phyloP scores from a whole-genome alignment of 2,797 vertebrate genomes.

The Spea hammondii region DNA sequence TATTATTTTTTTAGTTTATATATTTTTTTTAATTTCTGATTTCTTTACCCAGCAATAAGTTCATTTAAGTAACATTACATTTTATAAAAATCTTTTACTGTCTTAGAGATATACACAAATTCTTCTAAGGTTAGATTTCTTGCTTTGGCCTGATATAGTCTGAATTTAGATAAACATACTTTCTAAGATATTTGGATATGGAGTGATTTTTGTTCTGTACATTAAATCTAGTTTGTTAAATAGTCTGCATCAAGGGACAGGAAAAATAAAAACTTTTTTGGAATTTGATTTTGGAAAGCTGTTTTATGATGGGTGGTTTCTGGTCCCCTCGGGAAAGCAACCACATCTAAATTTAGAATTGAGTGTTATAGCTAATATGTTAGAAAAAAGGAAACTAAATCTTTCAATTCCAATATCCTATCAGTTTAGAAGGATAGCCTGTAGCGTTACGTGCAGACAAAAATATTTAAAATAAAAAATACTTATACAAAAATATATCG shows the following conservation, averaged over 20 bases:
- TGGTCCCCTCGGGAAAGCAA: constrained; percentile 50
- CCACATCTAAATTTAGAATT: constrained; percentile 55
- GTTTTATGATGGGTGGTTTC: constrained; percentile 53
- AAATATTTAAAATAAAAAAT: too few relatives aligned
- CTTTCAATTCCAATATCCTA: constrained; percentile 50
- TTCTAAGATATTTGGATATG: background rate
- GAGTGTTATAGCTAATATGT: constrained; percentile 52
- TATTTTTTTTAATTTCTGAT: too few relatives aligned
- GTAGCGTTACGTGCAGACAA: background rate
- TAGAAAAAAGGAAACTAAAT: constrained; percentile 53
- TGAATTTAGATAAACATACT: background rate
- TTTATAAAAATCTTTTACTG: too few relatives aligned
- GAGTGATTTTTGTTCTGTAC: background rate
- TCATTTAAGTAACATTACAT: too few relatives aligned
- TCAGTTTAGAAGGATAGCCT: constrained; percentile 48
- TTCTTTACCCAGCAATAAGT: too few relatives aligned
- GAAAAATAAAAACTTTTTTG: constrained; percentile 48
- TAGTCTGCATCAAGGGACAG: background rate
- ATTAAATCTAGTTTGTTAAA: background rate
- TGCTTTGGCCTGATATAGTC: too few relatives aligned
- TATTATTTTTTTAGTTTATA: too few relatives aligned
- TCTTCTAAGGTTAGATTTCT: too few relatives aligned
- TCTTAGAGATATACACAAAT: too few relatives aligned
- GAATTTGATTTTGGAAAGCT: constrained; percentile 49
- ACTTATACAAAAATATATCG: too few relatives aligned